phyloP scores from a whole-genome alignment of 2,888 invertebrate species.

The Nomada goodeniana region DNA sequence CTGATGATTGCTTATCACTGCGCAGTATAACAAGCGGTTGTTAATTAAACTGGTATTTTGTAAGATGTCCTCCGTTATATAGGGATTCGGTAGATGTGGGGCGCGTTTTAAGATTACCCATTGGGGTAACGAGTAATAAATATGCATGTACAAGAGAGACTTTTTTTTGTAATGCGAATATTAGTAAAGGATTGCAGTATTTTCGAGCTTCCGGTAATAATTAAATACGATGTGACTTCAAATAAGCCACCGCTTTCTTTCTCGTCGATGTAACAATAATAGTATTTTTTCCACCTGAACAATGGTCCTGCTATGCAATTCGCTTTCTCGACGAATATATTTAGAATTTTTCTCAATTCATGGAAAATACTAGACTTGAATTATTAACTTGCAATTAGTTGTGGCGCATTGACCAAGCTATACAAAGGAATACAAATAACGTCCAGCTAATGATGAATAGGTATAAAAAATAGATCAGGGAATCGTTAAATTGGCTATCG shows the following conservation, averaged over 20 bases:
- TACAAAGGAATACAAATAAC: slow-evolving; percentile 51
- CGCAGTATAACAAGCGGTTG: background rate
- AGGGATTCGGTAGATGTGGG: background rate
- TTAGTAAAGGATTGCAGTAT: no score
- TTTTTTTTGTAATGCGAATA: no score
- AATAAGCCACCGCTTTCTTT: no score
- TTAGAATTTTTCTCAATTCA: no score
- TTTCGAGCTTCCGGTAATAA: no score
- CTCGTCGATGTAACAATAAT: no score
- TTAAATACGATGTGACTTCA: no score
- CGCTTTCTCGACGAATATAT: no score
- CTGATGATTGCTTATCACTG: no score
- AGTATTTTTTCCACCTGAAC: no score
- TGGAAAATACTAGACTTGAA: background rate
- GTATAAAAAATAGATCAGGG: slow-evolving; percentile 73
- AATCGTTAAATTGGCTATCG: slow-evolving; percentile 78
- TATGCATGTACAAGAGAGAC: no score
- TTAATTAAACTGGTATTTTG: slow-evolving; percentile 8
- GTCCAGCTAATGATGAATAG: slow-evolving; percentile 71
- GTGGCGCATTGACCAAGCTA: slow-evolving; percentile 11
- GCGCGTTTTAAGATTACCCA: background rate
- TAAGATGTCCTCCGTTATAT: background rate
- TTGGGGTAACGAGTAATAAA: background rate
- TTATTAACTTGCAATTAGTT: background rate
- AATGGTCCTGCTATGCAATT: no score